phyloP scores from a whole-genome alignment of 2,888 invertebrate species.

The Matsumyia berberina region DNA sequence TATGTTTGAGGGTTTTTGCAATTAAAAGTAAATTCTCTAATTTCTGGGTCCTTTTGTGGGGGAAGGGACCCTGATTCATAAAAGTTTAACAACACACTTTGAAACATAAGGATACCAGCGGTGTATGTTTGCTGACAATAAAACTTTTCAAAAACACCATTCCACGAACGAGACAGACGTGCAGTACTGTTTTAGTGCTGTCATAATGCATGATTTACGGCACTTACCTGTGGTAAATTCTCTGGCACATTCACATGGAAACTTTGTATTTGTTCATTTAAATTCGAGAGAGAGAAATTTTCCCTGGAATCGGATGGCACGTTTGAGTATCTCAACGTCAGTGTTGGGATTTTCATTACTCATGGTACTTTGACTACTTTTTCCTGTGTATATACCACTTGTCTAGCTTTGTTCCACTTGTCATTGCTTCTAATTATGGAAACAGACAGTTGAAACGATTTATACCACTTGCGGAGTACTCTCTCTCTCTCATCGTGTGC shows the following conservation, averaged over 20 bases:
- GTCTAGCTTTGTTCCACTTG: no score
- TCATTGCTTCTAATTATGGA: no score
- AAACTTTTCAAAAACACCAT: background rate
- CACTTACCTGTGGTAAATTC: background rate
- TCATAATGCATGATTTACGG: background rate
- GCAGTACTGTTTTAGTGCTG: conserved; percentile 8
- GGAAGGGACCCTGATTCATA: background rate
- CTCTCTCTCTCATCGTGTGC: no score
- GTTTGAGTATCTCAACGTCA: no score
- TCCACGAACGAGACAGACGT: background rate
- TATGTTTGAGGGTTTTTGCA: no score
- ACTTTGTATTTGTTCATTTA: background rate
- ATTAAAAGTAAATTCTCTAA: no score
- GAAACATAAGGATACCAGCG: background rate
- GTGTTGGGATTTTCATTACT: no score
- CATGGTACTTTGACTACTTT: no score
- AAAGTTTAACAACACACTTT: background rate
- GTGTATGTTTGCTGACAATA: background rate
- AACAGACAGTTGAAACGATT: no score
- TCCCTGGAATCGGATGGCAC: background rate
- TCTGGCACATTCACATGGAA: background rate
- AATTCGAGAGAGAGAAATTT: background rate
- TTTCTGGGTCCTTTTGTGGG: no score
- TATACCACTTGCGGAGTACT: no score
- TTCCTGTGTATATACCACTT: no score